Percentiles rank a stretch among this genome's conserved stretches.
Conservation (phyloP, 2,113 vertebrate genomes). For the Gambusia holbrooki region DNA sequence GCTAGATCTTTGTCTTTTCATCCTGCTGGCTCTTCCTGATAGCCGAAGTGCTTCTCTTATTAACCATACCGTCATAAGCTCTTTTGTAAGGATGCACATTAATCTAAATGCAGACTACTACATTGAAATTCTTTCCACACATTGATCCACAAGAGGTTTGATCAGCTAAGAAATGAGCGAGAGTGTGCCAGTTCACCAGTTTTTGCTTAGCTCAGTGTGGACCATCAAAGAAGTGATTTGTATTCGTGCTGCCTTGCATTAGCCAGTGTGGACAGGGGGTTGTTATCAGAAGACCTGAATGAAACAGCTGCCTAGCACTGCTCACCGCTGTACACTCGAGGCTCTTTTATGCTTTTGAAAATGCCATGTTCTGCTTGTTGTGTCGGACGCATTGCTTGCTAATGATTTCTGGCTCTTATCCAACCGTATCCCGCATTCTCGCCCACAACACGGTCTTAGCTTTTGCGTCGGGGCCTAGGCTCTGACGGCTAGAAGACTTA, state of each 20-base stretch:
- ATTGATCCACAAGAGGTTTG: conserved; percentile 41
- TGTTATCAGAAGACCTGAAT: conserved; percentile 76
- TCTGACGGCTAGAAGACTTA: conserved; percentile 46
- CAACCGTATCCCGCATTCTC: conserved; percentile 64
- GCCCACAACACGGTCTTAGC: conserved; percentile 46
- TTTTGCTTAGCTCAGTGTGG: conserved; percentile 59
- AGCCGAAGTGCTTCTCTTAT: conserved; percentile 62
- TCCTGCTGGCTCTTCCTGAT: conserved; percentile 59
- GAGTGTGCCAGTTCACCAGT: conserved; percentile 38
- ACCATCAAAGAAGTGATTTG: conserved; percentile 63
- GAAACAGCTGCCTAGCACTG: conserved; percentile 73
- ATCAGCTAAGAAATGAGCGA: conserved; percentile 49
- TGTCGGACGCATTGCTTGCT: conserved; percentile 61
- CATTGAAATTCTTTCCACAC: conserved; percentile 47
- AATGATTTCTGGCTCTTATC: conserved; percentile 72
- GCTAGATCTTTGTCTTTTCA: conserved; percentile 65
- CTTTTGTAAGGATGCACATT: conserved; percentile 58
- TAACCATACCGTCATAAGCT: conserved; percentile 67
- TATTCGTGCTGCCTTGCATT: conserved; percentile 52
- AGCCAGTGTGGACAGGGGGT: conserved; percentile 62
- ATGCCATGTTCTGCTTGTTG: conserved; percentile 62
- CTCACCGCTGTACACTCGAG: conserved; percentile 43
- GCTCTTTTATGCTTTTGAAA: conserved; percentile 68
- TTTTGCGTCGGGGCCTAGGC: conserved; percentile 32
- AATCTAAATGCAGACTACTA: conserved; percentile 46